phyloP scores from a whole-genome alignment of 1,140 invertebrate species.

The Drosophila ohnishii region DNA sequence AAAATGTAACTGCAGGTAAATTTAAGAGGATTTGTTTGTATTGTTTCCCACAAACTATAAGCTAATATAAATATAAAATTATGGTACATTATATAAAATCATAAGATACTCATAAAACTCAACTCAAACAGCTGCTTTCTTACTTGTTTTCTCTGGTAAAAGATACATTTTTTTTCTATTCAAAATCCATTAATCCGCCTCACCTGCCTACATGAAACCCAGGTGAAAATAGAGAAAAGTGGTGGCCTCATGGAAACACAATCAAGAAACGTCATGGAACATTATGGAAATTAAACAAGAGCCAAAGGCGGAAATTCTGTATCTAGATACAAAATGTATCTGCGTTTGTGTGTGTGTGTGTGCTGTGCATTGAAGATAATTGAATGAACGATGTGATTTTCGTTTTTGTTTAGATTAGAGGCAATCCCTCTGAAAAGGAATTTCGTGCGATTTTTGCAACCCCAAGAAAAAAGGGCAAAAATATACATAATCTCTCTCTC shows the following conservation, averaged over 20 bases:
- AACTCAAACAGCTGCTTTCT: neutral
- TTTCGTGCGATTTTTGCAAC: constrained; percentile 36
- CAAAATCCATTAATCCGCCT: neutral
- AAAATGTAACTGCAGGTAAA: neutral
- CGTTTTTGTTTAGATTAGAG: constrained; percentile 24
- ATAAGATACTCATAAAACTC: too few species aligned
- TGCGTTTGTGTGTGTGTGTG: constrained; percentile 8
- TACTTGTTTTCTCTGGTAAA: neutral
- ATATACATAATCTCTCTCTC: constrained; percentile 8
- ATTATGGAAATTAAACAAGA: constrained; percentile 51
- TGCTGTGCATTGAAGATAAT: constrained; percentile 53
- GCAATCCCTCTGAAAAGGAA: constrained; percentile 11
- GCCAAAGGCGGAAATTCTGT: constrained; percentile 49
- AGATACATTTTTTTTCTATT: neutral
- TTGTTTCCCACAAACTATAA: neutral
- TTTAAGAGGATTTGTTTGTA: neutral
- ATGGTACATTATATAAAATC: too few species aligned
- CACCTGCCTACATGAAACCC: neutral
- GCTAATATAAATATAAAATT: neutral
- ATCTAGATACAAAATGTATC: constrained; percentile 46
- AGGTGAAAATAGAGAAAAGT: constrained; percentile 8
- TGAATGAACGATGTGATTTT: constrained; percentile 52
- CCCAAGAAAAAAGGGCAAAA: constrained; percentile 31
- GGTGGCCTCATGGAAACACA: constrained; percentile 2
- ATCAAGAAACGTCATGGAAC: constrained; percentile 48